Evolutionary conservation across 1,140 invertebrate species (phyloP), one percentile per base, ranked within the genome.

Genomic region (Meteorus sp.): DNA sequence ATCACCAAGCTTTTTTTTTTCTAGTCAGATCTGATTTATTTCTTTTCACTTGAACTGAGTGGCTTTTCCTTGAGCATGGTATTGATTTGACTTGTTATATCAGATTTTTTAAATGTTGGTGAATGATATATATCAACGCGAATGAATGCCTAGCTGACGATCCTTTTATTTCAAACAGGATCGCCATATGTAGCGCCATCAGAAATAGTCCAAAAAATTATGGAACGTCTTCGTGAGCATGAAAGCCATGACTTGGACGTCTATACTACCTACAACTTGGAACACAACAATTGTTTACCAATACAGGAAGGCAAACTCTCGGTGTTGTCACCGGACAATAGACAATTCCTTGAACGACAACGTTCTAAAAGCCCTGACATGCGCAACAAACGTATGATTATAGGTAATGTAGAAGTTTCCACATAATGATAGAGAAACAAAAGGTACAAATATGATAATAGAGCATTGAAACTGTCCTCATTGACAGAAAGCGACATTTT

Each of bases 161-260:
- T 52, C 4, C 19, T 37, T 31, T 39, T 27, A 11, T 33, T 56
- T 56, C n/a, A 35, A 35, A 27, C 57, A 83, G 82, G 82, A 63
- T 76, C 82, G 45, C 80, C 81, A 22, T 77, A 82, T 69, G 71
- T 81, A 75, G 79, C 75, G 56, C 81, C 83, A 20, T 84, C 83
- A 35, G 81, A 81, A 66, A 84, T 84, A 64, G 83, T 84, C 2
- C 81, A 83, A 47, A 84, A 84, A 64, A 84, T 84, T 35, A 84
- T 83, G 78, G 81, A 84, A 62, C 77, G 82, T 43, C 66, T 84
- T n/a, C 79, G 81, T 20, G 82, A 83, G 39, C 76, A 82, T 56
- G 81, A 84, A 23, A 76, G 68, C 56, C 78, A 82, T 43, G 77
- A 79, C 44, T 27, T 61, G 13, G 74, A 80, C 45, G 52, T 67